phyloP scores from a whole-genome alignment of 2,888 invertebrate species.

The Dynastes maya region DNA sequence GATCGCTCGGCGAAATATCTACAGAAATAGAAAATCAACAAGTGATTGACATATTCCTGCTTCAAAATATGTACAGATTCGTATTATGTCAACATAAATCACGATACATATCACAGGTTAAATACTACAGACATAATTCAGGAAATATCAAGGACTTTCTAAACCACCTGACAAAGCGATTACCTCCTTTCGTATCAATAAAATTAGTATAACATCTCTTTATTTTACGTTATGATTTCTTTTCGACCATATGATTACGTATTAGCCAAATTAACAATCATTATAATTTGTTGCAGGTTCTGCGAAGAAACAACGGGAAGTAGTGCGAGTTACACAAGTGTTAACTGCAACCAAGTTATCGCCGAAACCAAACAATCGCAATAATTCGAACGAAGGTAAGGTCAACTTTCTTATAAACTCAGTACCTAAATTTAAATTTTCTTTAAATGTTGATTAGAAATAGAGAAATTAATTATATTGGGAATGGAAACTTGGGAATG shows the following conservation, averaged over 20 bases:
- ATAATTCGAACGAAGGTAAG: constrained; percentile 63
- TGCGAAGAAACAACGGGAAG: constrained; percentile 64
- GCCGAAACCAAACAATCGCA: constrained; percentile 61
- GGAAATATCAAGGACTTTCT: too few relatives aligned
- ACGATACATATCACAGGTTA: too few relatives aligned
- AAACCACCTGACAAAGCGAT: too few relatives aligned
- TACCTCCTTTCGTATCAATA: too few relatives aligned
- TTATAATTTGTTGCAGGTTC: constrained; percentile 63
- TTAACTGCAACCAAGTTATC: constrained; percentile 66
- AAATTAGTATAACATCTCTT: too few relatives aligned
- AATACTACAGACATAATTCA: too few relatives aligned
- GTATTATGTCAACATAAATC: not conserved
- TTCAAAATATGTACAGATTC: not conserved
- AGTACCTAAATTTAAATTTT: too few relatives aligned
- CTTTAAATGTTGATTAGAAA: too few relatives aligned
- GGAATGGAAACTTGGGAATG: not conserved
- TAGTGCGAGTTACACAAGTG: constrained; percentile 67
- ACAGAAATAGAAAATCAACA: too few relatives aligned
- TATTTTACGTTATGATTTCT: too few relatives aligned
- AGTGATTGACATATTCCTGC: too few relatives aligned
- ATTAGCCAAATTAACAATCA: not conserved
- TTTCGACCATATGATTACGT: not conserved
- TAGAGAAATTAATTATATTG: not conserved
- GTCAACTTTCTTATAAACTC: constrained; percentile 2
- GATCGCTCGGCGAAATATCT: too few relatives aligned